Conservation (phyloP, 2,888 invertebrate genomes). For the Salticus scenicus region DNA sequence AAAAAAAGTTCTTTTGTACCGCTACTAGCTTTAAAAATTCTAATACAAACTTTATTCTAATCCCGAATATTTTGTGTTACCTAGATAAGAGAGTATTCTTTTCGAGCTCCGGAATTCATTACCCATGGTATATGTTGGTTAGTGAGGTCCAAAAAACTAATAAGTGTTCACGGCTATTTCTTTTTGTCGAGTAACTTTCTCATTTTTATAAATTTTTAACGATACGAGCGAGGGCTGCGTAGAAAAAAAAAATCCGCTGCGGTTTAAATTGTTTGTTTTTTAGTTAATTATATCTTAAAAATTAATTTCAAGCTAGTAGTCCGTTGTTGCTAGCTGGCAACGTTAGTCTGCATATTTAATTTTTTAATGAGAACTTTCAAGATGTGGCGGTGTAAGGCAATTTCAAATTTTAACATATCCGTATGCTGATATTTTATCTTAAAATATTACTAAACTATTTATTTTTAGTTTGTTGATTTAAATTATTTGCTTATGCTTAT, state of each 20-base stretch:
- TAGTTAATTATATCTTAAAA: conserved; percentile 5
- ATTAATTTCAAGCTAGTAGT: neutral
- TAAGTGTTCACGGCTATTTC: conserved; percentile 26
- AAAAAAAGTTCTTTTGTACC: no score
- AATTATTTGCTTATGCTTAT: no score
- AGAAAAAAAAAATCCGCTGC: neutral
- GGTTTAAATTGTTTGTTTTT: neutral
- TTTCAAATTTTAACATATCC: no score
- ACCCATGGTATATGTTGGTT: neutral
- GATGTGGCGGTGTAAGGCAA: no score
- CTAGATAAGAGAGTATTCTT: neutral
- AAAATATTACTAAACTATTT: no score
- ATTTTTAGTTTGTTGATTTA: no score
- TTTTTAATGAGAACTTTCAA: neutral
- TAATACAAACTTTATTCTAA: conserved; percentile 9
- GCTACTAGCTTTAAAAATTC: no score
- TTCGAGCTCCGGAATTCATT: neutral
- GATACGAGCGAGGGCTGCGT: neutral
- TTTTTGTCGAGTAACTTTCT: conserved; percentile 13
- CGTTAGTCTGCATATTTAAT: neutral
- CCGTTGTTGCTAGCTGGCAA: neutral
- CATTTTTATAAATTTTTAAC: conserved; percentile 2
- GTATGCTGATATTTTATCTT: no score
- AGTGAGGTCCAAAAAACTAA: conserved; percentile 25
- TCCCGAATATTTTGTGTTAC: neutral